phyloP scores from a whole-genome alignment of 1,140 invertebrate genomes.

The Cydia splendana region DNA sequence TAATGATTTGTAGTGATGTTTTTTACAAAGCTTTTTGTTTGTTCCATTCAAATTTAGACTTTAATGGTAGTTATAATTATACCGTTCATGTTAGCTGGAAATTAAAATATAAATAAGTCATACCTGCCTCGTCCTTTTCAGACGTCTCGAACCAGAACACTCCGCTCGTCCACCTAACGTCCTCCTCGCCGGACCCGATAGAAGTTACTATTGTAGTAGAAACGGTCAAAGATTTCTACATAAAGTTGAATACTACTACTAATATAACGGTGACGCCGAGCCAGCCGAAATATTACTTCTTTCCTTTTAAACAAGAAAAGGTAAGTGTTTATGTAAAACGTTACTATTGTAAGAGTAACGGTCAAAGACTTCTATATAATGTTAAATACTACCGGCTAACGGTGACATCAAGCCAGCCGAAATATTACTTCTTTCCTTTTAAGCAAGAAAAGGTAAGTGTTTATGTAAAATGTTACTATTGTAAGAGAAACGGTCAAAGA shows the following conservation, averaged over 20 bases:
- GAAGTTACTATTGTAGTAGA: constrained; percentile 79
- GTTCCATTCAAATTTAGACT: background rate
- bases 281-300: constrained; percentile 76
- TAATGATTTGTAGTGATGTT: too few species aligned
- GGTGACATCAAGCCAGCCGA: too few species aligned
- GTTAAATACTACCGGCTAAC: background rate
- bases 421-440: too few species aligned
- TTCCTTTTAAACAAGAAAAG: constrained; percentile 66
- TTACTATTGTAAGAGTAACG: too few species aligned
- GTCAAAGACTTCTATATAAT: background rate
- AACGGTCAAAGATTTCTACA: constrained; percentile 80
- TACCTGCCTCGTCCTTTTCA: constrained; percentile 40
- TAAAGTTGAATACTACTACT: constrained; percentile 69
- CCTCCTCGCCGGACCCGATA: constrained; percentile 77
- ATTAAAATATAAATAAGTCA: background rate
- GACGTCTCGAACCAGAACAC: constrained; percentile 63
- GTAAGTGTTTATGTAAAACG: background rate
- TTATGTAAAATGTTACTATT: constrained; percentile 68
- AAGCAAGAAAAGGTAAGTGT: too few species aligned
- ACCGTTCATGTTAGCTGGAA: background rate
- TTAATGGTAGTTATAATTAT: background rate
- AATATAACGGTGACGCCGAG: constrained; percentile 75
- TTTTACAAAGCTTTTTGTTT: too few species aligned
- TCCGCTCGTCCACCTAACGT: constrained; percentile 82
- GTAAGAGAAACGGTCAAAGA: constrained; percentile 78